Evolutionary conservation across 2,113 vertebrate species (phyloP).

Genomic region (Holacanthus passer): DNA sequence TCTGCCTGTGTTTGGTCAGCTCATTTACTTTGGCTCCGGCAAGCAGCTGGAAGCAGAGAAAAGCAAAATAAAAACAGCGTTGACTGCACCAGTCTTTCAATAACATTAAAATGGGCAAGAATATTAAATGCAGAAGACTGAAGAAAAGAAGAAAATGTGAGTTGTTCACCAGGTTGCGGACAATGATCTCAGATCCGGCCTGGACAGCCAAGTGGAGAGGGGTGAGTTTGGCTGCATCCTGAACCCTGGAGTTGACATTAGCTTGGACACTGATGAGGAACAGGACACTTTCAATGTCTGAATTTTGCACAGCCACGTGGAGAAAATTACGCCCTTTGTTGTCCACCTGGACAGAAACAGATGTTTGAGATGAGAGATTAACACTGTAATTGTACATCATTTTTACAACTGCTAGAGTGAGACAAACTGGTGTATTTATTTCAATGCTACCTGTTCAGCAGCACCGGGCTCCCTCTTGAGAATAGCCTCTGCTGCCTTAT

Average conservation of each 20-base stretch:
- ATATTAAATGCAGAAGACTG: neutral
- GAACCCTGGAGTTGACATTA: slow-evolving; percentile 96
- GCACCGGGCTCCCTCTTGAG: slow-evolving; percentile 95
- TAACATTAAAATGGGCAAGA: neutral
- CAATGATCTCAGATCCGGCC: slow-evolving; percentile 97
- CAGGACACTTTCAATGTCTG: slow-evolving; percentile 97
- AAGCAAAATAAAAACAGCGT: neutral
- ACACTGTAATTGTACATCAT: accelerated
- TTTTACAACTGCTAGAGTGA: neutral
- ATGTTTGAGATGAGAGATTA: neutral
- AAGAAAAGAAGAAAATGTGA: neutral
- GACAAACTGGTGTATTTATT: neutral
- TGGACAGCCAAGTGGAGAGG: slow-evolving; percentile 97
- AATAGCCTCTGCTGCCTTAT: slow-evolving; percentile 97
- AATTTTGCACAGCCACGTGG: slow-evolving; percentile 95
- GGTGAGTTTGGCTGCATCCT: slow-evolving; percentile 95
- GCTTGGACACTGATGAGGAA: slow-evolving; percentile 99
- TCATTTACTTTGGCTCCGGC: slow-evolving; percentile 98
- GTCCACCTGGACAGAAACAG: slow-evolving; percentile 87
- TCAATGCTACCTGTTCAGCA: slow-evolving; percentile 91
- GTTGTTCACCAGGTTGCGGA: slow-evolving; percentile 93
- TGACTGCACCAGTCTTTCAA: neutral
- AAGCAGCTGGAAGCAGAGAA: slow-evolving; percentile 87
- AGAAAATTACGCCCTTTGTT: slow-evolving; percentile 99
- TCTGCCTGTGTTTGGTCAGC: slow-evolving; percentile 98